phyloP scores from a whole-genome alignment of 2,888 invertebrate species.

The Drosophila recens region DNA sequence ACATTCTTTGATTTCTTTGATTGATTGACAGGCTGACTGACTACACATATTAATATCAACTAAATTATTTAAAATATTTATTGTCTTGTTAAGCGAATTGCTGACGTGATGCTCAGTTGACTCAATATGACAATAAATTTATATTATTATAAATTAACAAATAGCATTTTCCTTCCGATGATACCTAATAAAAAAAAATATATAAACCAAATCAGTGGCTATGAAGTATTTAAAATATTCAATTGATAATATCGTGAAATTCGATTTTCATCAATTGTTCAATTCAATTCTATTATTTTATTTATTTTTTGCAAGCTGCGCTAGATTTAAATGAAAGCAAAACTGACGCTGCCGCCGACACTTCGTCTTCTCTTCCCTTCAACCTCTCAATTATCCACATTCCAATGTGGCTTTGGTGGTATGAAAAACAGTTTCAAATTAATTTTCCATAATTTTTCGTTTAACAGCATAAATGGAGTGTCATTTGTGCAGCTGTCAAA shows the following conservation, averaged over 20 bases:
- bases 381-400: conserved; percentile 14
- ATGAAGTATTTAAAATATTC: conserved; percentile 14
- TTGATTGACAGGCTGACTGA: no score
- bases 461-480: conserved; percentile 21
- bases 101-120: neutral
- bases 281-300: conserved; percentile 3
- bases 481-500: conserved; percentile 40
- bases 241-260: conserved; percentile 22
- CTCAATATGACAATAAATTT: neutral
- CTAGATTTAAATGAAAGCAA: conserved; percentile 14
- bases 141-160: neutral
- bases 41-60: neutral
- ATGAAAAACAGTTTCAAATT: conserved; percentile 32
- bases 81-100: neutral
- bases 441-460: conserved; percentile 41
- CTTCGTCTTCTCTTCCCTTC: neutral
- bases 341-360: neutral
- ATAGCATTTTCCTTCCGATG: neutral
- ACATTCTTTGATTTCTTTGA: neutral
- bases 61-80: neutral
- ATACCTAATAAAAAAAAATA: neutral
- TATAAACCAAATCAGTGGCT: neutral
- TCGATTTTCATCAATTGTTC: conserved; percentile 7
- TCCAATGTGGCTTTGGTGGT: neutral
- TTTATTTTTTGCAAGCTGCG: conserved; percentile 8